Evolutionary conservation across 2,797 vertebrate species (phyloP).

Genomic region (Helicolenus hilgendorfi): DNA sequence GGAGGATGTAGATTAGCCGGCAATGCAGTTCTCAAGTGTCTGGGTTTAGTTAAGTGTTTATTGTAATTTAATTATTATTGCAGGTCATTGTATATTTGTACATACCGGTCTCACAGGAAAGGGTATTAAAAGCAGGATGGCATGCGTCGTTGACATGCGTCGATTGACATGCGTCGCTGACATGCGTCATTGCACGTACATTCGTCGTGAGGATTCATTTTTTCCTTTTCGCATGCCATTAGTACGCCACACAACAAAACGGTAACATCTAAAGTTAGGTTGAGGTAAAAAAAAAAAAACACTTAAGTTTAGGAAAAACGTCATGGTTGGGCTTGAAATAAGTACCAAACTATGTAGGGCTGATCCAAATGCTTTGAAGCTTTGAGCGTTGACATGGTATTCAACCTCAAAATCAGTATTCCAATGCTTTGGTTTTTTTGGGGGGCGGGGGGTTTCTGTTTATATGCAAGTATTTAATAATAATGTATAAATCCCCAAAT

Average conservation of each 20-base stretch:
- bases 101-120: background rate
- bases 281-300: background rate
- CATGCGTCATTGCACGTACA: background rate
- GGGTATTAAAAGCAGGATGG: background rate
- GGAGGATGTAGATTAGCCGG: constrained; percentile 43
- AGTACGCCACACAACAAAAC: background rate
- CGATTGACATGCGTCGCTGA: too few relatives aligned
- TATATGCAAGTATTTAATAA: too few relatives aligned
- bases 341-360: too few relatives aligned
- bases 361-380: too few relatives aligned
- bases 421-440: too few relatives aligned
- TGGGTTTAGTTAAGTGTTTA: background rate
- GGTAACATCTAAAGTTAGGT: background rate
- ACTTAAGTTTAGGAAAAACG: background rate
- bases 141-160: background rate
- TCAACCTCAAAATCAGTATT: too few relatives aligned
- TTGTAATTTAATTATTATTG: background rate
- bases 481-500: too few relatives aligned
- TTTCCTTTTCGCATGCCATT: background rate
- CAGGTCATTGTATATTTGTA: background rate
- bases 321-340: background rate
- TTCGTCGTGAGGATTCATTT: background rate
- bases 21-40: constrained; percentile 10
- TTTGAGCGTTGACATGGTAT: too few relatives aligned
- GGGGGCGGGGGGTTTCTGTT: too few relatives aligned